Evolutionary conservation across 1,140 invertebrate species (phyloP), one percentile per base, ranked within the genome.

Genomic region (Calliphora vicina): DNA sequence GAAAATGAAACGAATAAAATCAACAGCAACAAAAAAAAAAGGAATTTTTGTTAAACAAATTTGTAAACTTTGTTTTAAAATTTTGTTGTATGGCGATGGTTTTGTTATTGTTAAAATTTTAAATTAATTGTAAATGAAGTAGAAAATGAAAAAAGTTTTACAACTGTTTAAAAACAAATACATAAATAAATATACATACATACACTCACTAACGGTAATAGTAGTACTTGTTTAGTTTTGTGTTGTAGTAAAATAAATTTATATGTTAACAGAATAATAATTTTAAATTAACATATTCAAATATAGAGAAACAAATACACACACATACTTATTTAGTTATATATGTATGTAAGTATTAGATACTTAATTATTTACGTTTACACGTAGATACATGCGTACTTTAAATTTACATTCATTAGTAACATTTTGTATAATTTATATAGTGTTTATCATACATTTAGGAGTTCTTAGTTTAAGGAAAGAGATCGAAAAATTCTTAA

Each of bases 51-150:
- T 67, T 57, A 67, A 25, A 25, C 61, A 67, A 67, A 25, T 23
- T 67, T 67, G 61, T 10, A 67, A 67, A 67, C n/a, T 67, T 67
- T 67, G n/a, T 20, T 67, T 67, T 67, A 67, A 10, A 67, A 67
- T 67, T 23, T 67, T 67, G 9, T 20, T 23, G n/a, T 25, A 23
- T 67, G n/a, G 35, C 5, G 35, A 35, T 35, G 61, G n/a, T 20
- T 67, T 67, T 67, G 61, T 67, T 67, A 67, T 67, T 23, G 61
- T 67, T 23, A 67, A 67, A 67, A 67, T 17, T 67, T 67, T 20
- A 67, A 67, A 67, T 67, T 67, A 67, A 67, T 67, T 67, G 61
- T 67, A 23, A 67, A 67, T 67, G 61, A 67, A 67, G 61, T 67
- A 67, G 20, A 67, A 67, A 57, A 57, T 57, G n/a, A 67, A 67